Conservation (phyloP, 2,113 vertebrate genomes). For the Oenanthe melanoleuca region DNA sequence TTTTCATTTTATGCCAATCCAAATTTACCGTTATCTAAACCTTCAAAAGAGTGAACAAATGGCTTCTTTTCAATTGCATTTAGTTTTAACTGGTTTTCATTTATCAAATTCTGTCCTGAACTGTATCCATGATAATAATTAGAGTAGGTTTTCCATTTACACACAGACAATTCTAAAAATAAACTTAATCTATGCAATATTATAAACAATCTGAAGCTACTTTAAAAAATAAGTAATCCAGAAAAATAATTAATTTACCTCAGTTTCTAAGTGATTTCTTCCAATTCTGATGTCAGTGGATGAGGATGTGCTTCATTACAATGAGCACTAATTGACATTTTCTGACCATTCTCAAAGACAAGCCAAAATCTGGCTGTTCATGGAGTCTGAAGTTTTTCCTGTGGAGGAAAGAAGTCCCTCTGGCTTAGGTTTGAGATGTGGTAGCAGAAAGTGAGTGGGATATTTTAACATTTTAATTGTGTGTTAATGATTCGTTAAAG, state of each 20-base stretch:
- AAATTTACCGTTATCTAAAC: background rate
- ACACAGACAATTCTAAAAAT: background rate
- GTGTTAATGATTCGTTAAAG: background rate
- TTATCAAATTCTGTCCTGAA: background rate
- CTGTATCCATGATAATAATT: background rate
- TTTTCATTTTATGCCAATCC: background rate
- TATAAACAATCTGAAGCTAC: background rate
- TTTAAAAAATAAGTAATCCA: background rate
- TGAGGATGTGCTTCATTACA: background rate
- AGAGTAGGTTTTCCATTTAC: background rate
- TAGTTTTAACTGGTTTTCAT: background rate
- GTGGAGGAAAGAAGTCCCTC: background rate
- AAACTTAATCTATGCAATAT: background rate
- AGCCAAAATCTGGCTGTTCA: background rate
- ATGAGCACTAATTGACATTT: background rate
- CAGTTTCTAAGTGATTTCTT: background rate
- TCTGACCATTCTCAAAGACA: background rate
- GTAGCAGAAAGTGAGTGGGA: background rate
- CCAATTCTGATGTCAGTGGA: background rate
- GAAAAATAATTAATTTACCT: background rate
- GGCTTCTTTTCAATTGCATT: background rate
- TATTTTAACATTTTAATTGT: background rate
- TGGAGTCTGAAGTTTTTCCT: background rate
- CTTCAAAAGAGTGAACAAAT: background rate
- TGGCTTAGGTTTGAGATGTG: background rate